Evolutionary conservation across 2,113 vertebrate species (phyloP), one percentile per base, ranked within the genome.

Genomic region (Andinoacara biseriatus): DNA sequence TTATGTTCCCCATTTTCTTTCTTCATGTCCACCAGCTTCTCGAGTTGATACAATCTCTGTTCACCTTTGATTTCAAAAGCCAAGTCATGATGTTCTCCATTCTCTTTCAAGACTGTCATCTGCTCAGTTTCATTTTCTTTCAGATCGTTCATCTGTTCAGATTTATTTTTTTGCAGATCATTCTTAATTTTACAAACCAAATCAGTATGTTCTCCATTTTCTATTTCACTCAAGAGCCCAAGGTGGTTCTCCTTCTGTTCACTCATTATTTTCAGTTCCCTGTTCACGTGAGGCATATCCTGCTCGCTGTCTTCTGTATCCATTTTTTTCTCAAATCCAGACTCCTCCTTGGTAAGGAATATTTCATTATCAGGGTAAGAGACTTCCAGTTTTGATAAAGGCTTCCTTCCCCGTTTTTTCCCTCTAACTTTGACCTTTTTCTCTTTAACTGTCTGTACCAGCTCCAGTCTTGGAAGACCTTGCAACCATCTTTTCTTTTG

Each of bases 301-400:
- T 3, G 52, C 67, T 79, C 62, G 60, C 38, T 56, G 29, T 75
- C 35, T 35, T 85, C 74, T 8, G 40, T 78, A 24, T 81, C 87
- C 9, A n/a, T 59, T 40, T 74, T 57, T n/a, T 58, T 78, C 31
- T 85, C 86, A 24, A 52, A 62, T 5, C 26, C 80, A 49, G 24
- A 49, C 26, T 84, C 40, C 10, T 89, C 89, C 38, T 76, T 79
- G 5, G 82, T 18, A 5, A 93, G 63, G 3, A 57, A 29, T n/a
- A 96, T 81, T 88, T 94, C 95, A 76, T 96, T 96, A 38, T 96
- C 95, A 3, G 95, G 95, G 75, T 89, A 95, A 5, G 93, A 95
- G 7, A 94, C 67, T 63, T 95, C 95, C 49, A 94, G 57, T 63
- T 81, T 92, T 1, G 69, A 54, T 33, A 86, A 87, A 56, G 91